A percentile compares a stretch with the other conserved stretches of the same genome.
phyloP scores from a whole-genome alignment of 2,113 vertebrate genomes.

The Rallus limicola region DNA sequence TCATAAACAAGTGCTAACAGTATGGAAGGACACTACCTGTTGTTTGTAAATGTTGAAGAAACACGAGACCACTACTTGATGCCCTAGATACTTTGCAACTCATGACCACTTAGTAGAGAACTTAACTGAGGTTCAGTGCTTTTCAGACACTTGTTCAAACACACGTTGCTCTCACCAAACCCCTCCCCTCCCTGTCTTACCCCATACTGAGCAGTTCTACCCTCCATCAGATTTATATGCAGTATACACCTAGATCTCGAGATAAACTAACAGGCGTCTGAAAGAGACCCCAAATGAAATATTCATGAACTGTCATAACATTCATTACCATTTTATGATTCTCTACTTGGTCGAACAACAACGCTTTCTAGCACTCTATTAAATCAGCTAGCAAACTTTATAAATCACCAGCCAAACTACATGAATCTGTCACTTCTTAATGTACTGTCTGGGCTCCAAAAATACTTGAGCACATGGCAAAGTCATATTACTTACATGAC shows the following conservation, averaged over 20 bases:
- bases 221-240: constrained; percentile 53
- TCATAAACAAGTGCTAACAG: background rate
- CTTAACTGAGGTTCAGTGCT: background rate
- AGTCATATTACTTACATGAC: constrained; percentile 4
- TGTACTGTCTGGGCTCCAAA: constrained; percentile 45
- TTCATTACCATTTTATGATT: constrained; percentile 80
- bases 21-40: background rate
- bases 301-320: constrained; percentile 78
- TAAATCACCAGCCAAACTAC: constrained; percentile 73
- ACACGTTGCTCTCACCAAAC: background rate
- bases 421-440: constrained; percentile 61
- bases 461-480: constrained; percentile 38
- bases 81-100: background rate
- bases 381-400: constrained; percentile 72
- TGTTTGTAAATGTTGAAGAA: background rate
- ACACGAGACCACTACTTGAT: background rate
- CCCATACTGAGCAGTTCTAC: background rate
- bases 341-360: constrained; percentile 78
- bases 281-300: constrained; percentile 74
- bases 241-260: constrained; percentile 56
- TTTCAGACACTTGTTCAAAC: background rate
- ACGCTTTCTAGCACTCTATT: constrained; percentile 70
- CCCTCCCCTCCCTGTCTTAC: background rate
- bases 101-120: background rate
- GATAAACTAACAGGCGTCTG: constrained; percentile 66